Conservation (phyloP, 2,888 invertebrate genomes). For the Dione vanillae region DNA sequence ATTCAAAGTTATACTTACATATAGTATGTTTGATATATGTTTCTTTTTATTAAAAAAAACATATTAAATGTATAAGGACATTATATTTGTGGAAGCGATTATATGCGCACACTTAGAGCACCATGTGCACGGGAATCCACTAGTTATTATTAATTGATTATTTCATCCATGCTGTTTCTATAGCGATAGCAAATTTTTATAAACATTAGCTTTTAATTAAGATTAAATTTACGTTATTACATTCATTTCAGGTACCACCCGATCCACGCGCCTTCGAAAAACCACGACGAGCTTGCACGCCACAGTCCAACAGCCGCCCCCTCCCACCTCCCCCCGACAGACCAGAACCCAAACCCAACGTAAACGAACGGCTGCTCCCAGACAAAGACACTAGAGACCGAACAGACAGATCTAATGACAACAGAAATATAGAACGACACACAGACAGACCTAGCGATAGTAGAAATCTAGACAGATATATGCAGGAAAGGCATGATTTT, state of each 20-base stretch:
- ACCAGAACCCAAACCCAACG: constrained; percentile 47
- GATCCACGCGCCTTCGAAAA: constrained; percentile 79
- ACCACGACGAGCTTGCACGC: constrained; percentile 75
- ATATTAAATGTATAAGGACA: too few relatives aligned
- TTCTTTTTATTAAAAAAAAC: too few relatives aligned
- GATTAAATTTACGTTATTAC: not conserved
- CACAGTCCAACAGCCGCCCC: constrained; percentile 75
- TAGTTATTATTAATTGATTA: too few relatives aligned
- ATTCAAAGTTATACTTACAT: too few relatives aligned
- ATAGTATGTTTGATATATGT: too few relatives aligned
- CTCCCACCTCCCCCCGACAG: constrained; percentile 73
- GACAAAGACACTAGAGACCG: constrained; percentile 34
- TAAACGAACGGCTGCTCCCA: constrained; percentile 35
- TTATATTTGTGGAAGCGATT: too few relatives aligned
- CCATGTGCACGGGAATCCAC: too few relatives aligned
- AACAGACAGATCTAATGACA: constrained; percentile 38
- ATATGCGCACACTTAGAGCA: too few relatives aligned
- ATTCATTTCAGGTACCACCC: constrained; percentile 69
- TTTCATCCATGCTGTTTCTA: too few relatives aligned
- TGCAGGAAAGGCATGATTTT: constrained; percentile 54
- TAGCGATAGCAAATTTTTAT: too few relatives aligned
- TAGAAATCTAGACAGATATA: constrained; percentile 31
- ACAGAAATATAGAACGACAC: constrained; percentile 44
- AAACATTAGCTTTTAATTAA: too few relatives aligned
- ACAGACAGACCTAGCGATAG: constrained; percentile 10